Conservation (phyloP, 1,140 invertebrate genomes). For the Calliphora vicina region DNA sequence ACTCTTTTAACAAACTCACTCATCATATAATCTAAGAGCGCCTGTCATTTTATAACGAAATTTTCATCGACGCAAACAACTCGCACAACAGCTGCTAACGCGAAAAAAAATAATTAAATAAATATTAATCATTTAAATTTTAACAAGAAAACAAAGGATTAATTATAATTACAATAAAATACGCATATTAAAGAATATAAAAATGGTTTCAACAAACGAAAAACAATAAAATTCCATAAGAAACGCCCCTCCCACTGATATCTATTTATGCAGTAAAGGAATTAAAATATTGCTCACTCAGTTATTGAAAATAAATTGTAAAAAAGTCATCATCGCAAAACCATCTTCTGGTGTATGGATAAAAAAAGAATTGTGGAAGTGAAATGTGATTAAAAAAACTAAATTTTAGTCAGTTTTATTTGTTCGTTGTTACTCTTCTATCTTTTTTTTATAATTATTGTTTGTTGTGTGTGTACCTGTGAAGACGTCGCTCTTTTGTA, state of each 20-base stretch:
- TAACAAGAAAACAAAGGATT: not conserved
- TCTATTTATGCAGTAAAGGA: too few species aligned
- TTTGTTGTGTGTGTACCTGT: not conserved
- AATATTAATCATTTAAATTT: not conserved
- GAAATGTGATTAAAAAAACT: conserved; percentile 7
- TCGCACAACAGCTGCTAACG: conserved; percentile 25
- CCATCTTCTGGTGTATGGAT: not conserved
- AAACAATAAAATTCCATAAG: too few species aligned
- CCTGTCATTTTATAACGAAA: conserved; percentile 28
- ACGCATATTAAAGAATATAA: too few species aligned
- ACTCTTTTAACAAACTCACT: not conserved
- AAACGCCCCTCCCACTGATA: not conserved
- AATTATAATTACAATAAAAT: not conserved
- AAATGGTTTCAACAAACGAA: too few species aligned
- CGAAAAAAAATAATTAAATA: conserved; percentile 3
- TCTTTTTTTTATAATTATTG: not conserved
- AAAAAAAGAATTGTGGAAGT: not conserved
- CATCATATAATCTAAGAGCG: not conserved
- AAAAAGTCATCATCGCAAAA: not conserved
- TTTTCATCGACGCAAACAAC: conserved; percentile 23
- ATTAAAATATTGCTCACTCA: too few species aligned
- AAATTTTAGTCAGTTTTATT: not conserved
- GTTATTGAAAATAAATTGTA: too few species aligned
- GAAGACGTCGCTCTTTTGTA: not conserved
- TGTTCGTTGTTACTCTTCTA: not conserved